Evolutionary conservation across 23 tunicate genomes (phyloP), one percentile per base, ranked within the genome.

Genomic region (Ciona savignyi): DNA sequence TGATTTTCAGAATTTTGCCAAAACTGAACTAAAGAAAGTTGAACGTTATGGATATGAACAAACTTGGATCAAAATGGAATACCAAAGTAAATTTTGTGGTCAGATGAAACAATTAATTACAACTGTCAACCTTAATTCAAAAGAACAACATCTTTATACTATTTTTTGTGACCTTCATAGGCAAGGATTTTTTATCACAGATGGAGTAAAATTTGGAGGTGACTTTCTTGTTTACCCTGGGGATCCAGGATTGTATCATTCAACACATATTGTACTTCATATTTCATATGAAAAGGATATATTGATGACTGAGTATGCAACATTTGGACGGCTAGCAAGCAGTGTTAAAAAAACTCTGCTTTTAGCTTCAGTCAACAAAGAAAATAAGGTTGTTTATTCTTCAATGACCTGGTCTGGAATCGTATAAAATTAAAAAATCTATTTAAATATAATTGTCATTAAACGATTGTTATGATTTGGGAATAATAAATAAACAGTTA

Each of bases 231-330:
- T 82, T 3, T 88, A 88, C 35, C 96, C 88, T 15, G 88, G 88
- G 9, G 96, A 88, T 34, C 96, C 96, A 27, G 88, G 81, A 0
- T 35, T 86, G 22, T 88, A 88, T 66, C 96, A 88, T 78, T 88
- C 96, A 11, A 30, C 34, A 30, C 82, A 67, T 42, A 79, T 88
- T 24, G 83, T 79, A 11, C 35, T 73, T 25, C 82, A 86, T 67
- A 68, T 82, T 34, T 66, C 80, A 0, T 61, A n/a, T 68, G 25
- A 71, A 20, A 66, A 88, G 69, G 60, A 88, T 22, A n/a, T 82
- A 19, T 77, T 71, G 9, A 51, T 51, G n/a, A 33, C 70, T 19
- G 93, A 86, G 0, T 86, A 73, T 80, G 72, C 93, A 30, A 69
- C 83, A 3, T 34, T 76, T 2, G 96, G 96, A 9, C 34, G 96